Base-by-base conservation (phyloP, 2,113 vertebrate genomes). In the Nothobranchius furzeri region DNA sequence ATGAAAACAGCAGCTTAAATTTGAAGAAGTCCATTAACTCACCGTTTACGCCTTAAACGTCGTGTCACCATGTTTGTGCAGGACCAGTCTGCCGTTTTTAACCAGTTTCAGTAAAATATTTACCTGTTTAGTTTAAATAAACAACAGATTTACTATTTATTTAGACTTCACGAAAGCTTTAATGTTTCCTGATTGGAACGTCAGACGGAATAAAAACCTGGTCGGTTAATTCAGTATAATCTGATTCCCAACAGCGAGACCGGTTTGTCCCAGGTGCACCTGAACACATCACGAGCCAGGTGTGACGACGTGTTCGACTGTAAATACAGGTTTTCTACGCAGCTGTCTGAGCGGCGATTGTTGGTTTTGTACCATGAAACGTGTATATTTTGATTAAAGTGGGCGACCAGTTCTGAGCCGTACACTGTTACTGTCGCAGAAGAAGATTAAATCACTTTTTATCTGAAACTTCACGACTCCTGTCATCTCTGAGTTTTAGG, bases 301-400 rank as follows among this genome's bases (percentile, higher is more conserved):
- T 24, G 54, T 56, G 56, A 50, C 57, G 60, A 35, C 63, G n/a
- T 7, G 68, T 50, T 59, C 6, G 55, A 36, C 58, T 90, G 91
- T 90, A 90, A 66, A 90, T 90, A 85, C 53, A 24, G 65, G 46
- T 90, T 92, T 92, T 91, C 52, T 92, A 90, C 77, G 73, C 81
- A 75, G 75, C 56, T 80, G 76, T 86, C 80, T 77, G 82, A 75
- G 65, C 78, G 76, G 61, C 61, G 75, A 73, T 63, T 76, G 78
- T 64, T 67, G 70, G 78, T 89, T 91, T 93, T 87, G 52, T 90
- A 90, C 87, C 70, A 88, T 90, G 69, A 86, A 82, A 81, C 85
- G 70, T 89, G 87, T 91, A 87, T 90, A 91, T 92, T 93, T 92
- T 92, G 90, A 91, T 85, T 76, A 75, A 69, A 74, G 73, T 81